Base-by-base conservation (phyloP, 2,797 vertebrate species). In the Protonibea diacanthus region DNA sequence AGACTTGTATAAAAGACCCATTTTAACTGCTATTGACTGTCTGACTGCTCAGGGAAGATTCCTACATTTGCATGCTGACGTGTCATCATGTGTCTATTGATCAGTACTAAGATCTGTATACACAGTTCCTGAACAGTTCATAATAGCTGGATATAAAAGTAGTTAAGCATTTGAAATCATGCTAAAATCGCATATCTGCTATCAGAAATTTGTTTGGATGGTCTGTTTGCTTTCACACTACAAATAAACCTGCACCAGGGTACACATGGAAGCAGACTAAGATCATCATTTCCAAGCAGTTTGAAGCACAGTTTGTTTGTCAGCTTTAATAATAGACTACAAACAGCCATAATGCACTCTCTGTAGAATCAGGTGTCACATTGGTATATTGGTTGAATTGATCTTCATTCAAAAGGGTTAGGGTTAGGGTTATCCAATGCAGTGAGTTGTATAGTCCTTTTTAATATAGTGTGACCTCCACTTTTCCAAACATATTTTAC, bases 151-250 rank as follows among this genome's bases (percentile, higher is more conserved):
- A 66, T 65, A 56, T 63, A 4, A 33, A 5, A 27, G 5, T 1
- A 4, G 20, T 11, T 62, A 29, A 48, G 42, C 29, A 64, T 74
- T 60, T 4, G 7, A 9, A 68, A 53, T 52, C 9, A 5, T 12
- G 12, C 13, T 18, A n/a, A 14, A 20, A 62, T 38, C 17, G 23
- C 9, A 5, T 25, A 23, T 15, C 8, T 23, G 25, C 25, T 27
- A 27, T 27, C 25, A 25, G 13, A 10, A 1, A 13, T 55, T 13
- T 6, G 52, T 25, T 21, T 12, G 2, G 33, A 29, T 42, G 21
- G 25, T 64, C 27, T 2, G 7, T 58, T 67, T 65, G 12, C 4
- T 64, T 69, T 71, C 10, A 68, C 48, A 71, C 55, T 29, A 29
- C 29, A 29, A 47, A 59, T 13, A 71, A 55, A 66, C 52, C 12